Evolutionary conservation across 2,888 invertebrate genomes (phyloP), one percentile per base, ranked within the genome.

Genomic region (Drosophila eohydei): DNA sequence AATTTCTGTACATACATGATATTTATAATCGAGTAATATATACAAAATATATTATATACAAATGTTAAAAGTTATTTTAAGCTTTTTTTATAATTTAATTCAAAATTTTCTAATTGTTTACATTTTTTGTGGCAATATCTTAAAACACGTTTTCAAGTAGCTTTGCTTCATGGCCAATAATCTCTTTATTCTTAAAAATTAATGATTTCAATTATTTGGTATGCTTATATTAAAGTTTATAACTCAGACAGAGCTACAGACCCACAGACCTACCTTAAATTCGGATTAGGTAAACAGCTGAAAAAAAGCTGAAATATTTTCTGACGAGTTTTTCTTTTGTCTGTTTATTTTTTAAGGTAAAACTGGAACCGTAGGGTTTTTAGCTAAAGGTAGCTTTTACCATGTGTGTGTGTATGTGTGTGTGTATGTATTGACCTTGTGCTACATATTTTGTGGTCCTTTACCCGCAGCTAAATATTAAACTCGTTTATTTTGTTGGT

Each of bases 391-490:
- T 4, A 32, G 30, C 41, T 55, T 21, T 32, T 21, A 32, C 56
- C 34, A 8, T 21, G 54, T 59, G 9, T 65, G 51, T 36, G 4
- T 36, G 26, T 51, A 26, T 67, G 51, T 43, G 3, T 41, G 3
- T 43, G 63, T 55, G 21, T 55, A 32, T 44, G 36, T 60, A 55
- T 60, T 67, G 86, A 89, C 86, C 86, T 89, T 87, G 86, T 89
- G 81, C 86, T 68, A 87, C 83, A 81, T 83, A 70, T 80, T 71
- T 71, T 72, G 70, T 89, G 89, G 88, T 87, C 86, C 86, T 88
- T 89, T 88, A 83, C 89, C 88, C 71, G 75, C 54, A 70, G 56
- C 66, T 71, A 59, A 75, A 79, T 52, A 58, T 64, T 38, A 88
- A 89, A 87, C 84, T 72, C 60, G 87, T 89, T 88, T 84, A 38